phyloP scores from a whole-genome alignment of 2,888 invertebrate genomes.

The Cancer borealis region DNA sequence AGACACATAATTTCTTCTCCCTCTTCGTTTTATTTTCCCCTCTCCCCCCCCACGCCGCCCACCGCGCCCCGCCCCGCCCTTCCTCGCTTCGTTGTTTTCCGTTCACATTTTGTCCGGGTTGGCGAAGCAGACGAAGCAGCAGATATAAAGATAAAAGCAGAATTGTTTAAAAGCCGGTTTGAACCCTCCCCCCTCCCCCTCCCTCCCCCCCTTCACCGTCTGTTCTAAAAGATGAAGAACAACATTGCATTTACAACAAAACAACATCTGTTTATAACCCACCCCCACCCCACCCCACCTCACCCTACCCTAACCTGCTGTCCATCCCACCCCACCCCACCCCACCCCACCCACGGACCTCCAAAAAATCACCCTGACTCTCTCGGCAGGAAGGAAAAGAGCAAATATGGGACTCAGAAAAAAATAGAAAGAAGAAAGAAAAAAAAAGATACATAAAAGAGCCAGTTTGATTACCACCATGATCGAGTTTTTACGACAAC shows the following conservation, averaged over 20 bases:
- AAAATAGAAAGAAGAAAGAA: neutral
- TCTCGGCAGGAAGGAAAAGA: neutral
- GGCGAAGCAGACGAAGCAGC: neutral
- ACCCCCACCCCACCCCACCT: neutral
- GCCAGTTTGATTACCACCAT: neutral
- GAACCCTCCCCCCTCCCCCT: neutral
- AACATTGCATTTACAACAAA: conserved; percentile 13
- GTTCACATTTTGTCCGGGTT: neutral
- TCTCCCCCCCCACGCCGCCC: neutral
- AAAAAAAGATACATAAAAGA: neutral
- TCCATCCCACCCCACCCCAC: neutral
- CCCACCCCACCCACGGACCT: neutral
- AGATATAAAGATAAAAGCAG: conserved; percentile 29
- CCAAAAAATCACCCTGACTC: neutral
- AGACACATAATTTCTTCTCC: neutral
- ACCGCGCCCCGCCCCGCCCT: neutral
- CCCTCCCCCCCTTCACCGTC: neutral
- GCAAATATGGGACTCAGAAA: neutral
- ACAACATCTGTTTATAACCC: neutral
- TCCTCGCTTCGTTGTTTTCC: neutral
- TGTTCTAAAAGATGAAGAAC: neutral
- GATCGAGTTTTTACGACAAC: neutral
- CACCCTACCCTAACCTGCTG: no score
- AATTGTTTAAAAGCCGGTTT: conserved; percentile 41
- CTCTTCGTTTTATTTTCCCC: neutral